A percentile compares a stretch with the other conserved stretches of the same genome.
Evolutionary conservation across 2,888 invertebrate genomes (phyloP).

Genomic region (Drosophila sordidula): DNA sequence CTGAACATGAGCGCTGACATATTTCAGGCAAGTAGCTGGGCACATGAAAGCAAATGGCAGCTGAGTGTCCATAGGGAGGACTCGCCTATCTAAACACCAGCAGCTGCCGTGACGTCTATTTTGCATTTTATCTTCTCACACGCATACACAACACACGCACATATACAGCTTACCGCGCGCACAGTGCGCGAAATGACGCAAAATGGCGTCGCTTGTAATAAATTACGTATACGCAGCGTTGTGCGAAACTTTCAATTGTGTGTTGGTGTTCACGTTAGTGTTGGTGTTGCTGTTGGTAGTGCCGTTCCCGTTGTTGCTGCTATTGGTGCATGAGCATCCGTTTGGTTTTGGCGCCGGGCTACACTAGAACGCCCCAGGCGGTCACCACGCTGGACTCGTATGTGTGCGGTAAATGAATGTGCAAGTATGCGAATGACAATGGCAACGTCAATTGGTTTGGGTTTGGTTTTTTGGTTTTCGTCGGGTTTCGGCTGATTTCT

Average conservation of each 20-base stretch:
- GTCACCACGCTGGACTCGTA: constrained; percentile 52
- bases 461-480: constrained; percentile 23
- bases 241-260: constrained; percentile 63
- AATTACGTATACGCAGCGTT: constrained; percentile 78
- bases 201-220: constrained; percentile 79
- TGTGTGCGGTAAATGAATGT: constrained; percentile 52
- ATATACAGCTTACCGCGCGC: constrained; percentile 47
- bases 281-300: constrained; percentile 8
- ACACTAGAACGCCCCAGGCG: constrained; percentile 59
- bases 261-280: constrained; percentile 20
- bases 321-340: constrained; percentile 29
- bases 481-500: constrained; percentile 46
- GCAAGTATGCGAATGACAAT: constrained; percentile 70
- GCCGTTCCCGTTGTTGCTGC: constrained; percentile 1
- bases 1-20: constrained; percentile 56
- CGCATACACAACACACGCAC: constrained; percentile 13
- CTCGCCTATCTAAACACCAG: constrained; percentile 61
- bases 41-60: constrained; percentile 46
- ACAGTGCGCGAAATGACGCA: constrained; percentile 58
- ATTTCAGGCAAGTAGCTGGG: constrained; percentile 53
- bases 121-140: constrained; percentile 73
- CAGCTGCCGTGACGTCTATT: constrained; percentile 69
- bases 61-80: constrained; percentile 16
- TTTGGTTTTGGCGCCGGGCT: constrained; percentile 25
- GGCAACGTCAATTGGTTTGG: constrained; percentile 74